These are phyloP conservation scores for Syncerus caffer DNA, from an alignment of 2,797 vertebrate species.

Conservation along the genomic window DNA sequence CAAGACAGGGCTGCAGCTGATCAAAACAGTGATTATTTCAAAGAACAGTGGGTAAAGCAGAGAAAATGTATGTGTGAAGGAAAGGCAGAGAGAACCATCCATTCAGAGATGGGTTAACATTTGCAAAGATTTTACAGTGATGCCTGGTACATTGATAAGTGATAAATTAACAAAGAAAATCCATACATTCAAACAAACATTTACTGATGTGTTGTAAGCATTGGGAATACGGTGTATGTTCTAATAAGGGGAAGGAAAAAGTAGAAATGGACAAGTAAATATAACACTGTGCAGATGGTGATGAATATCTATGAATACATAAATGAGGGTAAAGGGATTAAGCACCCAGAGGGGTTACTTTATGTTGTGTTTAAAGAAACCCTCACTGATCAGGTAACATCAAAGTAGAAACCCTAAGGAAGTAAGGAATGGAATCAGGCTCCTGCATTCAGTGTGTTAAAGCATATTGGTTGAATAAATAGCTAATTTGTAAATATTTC, in stretches of 20 bases:
- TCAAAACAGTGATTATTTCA: background rate
- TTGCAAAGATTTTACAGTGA: background rate
- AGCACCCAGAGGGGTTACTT: background rate
- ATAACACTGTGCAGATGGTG: background rate
- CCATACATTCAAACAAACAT: background rate
- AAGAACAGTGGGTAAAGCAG: background rate
- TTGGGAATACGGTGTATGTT: background rate
- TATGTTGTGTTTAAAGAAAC: background rate
- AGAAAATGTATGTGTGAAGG: background rate
- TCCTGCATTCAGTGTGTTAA: background rate
- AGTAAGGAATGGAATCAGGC: background rate
- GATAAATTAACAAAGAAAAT: background rate
- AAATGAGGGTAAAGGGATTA: background rate
- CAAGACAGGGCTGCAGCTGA: background rate
- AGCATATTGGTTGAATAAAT: background rate
- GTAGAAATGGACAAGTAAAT: background rate
- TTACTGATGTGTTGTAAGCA: background rate
- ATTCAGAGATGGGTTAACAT: background rate
- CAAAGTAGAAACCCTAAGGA: background rate
- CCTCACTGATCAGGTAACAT: background rate
- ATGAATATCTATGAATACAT: background rate
- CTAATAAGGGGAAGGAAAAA: background rate
- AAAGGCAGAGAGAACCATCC: background rate
- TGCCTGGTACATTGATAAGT: background rate
- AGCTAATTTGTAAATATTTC: conserved; percentile 25